Evolutionary conservation across 1,140 invertebrate genomes (phyloP).

Genomic region (Listronotus oregonensis): DNA sequence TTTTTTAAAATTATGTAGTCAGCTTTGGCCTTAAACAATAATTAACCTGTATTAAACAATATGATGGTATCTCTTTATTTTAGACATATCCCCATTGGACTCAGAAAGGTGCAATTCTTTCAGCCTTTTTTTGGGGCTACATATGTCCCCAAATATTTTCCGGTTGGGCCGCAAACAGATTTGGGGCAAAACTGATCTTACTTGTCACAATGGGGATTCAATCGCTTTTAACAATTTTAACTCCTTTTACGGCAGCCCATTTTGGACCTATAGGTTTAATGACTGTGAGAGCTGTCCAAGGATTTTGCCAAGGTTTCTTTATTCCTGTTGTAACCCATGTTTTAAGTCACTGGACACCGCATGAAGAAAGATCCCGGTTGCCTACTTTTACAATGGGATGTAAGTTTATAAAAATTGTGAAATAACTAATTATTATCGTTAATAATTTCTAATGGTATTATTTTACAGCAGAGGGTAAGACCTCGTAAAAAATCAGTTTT

Average conservation of each 20-base stretch:
- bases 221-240: slow-evolving; percentile 58
- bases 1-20: no score
- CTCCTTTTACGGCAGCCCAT: slow-evolving; percentile 54
- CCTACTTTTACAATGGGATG: slow-evolving; percentile 64
- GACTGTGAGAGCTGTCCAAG: slow-evolving; percentile 70
- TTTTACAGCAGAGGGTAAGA: no score
- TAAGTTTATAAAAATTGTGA: slow-evolving; percentile 42
- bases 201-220: slow-evolving; percentile 60
- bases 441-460: no score
- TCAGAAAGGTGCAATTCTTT: slow-evolving; percentile 61
- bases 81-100: slow-evolving; percentile 51
- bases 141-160: slow-evolving; percentile 65
- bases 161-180: slow-evolving; percentile 67
- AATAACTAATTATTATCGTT: no score
- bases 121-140: slow-evolving; percentile 70
- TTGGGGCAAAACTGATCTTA: slow-evolving; percentile 67
- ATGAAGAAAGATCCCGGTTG: slow-evolving; percentile 62
- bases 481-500: no score
- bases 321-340: slow-evolving; percentile 79
- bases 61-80: neutral
- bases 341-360: slow-evolving; percentile 76
- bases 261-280: slow-evolving; percentile 66
- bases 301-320: slow-evolving; percentile 76
- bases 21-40: no score
- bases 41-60: no score